These are phyloP conservation scores for Thera britannica DNA, from an alignment of 2,888 invertebrate genomes.

Conservation along the genomic window DNA sequence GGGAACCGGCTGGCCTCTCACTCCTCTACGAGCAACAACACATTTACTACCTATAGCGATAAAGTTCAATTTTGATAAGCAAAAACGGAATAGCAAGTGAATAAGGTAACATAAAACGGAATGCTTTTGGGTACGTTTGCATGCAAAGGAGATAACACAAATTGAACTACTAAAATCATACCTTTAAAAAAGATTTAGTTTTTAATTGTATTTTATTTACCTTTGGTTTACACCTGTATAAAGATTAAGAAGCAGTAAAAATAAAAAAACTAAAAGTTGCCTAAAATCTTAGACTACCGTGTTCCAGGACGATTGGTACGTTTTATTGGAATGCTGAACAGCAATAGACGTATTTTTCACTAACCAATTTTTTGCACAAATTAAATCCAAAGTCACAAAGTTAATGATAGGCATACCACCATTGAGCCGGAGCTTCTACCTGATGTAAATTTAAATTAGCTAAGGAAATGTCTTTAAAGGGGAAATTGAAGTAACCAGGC, in stretches of 20 bases:
- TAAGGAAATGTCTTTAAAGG: slow-evolving; percentile 26
- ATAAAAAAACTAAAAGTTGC: too few relatives aligned
- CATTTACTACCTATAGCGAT: slow-evolving; percentile 47
- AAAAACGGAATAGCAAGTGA: neutral
- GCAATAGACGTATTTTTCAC: too few relatives aligned
- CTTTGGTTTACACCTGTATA: too few relatives aligned
- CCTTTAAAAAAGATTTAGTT: too few relatives aligned
- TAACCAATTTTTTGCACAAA: neutral
- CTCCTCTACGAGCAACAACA: slow-evolving; percentile 86
- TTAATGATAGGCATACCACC: neutral
- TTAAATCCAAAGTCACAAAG: neutral
- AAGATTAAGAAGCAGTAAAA: too few relatives aligned
- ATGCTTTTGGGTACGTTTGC: too few relatives aligned
- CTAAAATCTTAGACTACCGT: too few relatives aligned
- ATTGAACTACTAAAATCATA: too few relatives aligned
- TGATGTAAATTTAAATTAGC: slow-evolving; percentile 25
- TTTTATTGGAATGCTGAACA: too few relatives aligned
- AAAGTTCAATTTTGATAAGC: slow-evolving; percentile 20
- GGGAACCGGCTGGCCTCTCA: slow-evolving; percentile 92
- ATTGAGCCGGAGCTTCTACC: neutral
- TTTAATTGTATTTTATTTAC: too few relatives aligned
- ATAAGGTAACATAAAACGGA: neutral
- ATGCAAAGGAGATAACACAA: too few relatives aligned
- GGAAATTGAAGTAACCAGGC: slow-evolving; percentile 10
- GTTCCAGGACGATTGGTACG: too few relatives aligned